Base-by-base conservation (phyloP, 2,797 vertebrate species). In the Lithobates sylvaticus region DNA sequence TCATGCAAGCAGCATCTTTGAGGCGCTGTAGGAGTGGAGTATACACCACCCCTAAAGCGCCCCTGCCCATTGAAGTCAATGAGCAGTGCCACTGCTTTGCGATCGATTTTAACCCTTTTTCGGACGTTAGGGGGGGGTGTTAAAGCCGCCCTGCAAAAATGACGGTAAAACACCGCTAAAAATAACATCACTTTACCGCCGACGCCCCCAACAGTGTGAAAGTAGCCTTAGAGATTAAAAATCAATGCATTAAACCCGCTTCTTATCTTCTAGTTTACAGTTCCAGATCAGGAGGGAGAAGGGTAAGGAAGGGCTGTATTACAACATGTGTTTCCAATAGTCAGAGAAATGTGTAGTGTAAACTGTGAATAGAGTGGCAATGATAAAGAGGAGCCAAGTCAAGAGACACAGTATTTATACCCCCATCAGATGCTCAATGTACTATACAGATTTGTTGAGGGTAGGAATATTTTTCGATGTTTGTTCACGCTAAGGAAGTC, bases 301-400 rank as follows among this genome's bases (percentile, higher is more conserved):
- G 32, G 65, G 16, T 39, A 26, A 67, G 13, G 50, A 1, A 69
- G 32, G 58, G 44, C 27, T 83, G 21, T 9, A 78, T 65, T 32
- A 29, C 18, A 0, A 32, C 85, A 86, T 78, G 68, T 78, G 80
- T 74, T 87, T 87, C 64, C 26, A 87, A 78, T 83, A 83, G 78
- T 68, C 50, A 72, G 39, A 87, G 71, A 78, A 83, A 83, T 83
- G 76, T 76, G 64, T 44, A 70, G 64, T 76, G 67, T 83, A 87
- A 87, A 87, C 85, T 87, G 81, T 87, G 79, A 81, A 39, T 76
- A 27, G 44, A 83, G 74, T 67, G 83, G 73, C 75, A 74, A 78
- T 42, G 29, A 67, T 47, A 18, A 23, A 78, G 7, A 23, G 26
- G 54, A 78, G 75, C 75, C 75, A 78, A 78, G 69, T 83, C 26